A percentile compares a stretch with the other conserved stretches of the same genome.
These are phyloP conservation scores for Acridotheres tristis DNA, from an alignment of 2,797 vertebrate genomes.

Conservation along the genomic window DNA sequence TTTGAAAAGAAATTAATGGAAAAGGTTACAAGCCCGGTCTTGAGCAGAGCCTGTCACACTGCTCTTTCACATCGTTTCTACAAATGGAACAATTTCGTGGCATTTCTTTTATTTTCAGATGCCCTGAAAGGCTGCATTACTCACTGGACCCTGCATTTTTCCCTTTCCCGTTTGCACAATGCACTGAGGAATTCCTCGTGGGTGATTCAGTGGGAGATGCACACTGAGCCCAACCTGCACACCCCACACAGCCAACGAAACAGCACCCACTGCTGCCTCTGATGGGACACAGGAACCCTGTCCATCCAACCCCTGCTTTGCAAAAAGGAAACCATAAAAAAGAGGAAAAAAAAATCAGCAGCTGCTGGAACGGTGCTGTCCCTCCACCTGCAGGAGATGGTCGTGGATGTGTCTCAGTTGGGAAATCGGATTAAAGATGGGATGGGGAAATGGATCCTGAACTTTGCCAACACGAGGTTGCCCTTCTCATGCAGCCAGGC, in stretches of 20 bases:
- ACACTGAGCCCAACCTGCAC: background rate
- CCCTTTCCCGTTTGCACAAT: background rate
- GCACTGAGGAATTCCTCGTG: slow-evolving; percentile 27
- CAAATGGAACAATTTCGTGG: slow-evolving; percentile 26
- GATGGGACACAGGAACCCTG: background rate
- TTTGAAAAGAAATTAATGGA: slow-evolving; percentile 63
- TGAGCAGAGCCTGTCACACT: background rate
- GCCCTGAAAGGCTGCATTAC: slow-evolving; percentile 39
- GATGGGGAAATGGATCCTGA: background rate
- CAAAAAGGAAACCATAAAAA: background rate
- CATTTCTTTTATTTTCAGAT: slow-evolving; percentile 57
- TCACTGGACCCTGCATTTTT: slow-evolving; percentile 37
- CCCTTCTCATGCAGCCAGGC: background rate
- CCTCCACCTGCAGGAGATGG: rapidly evolving
- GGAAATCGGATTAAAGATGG: background rate
- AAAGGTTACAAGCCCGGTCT: slow-evolving; percentile 55
- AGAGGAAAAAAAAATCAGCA: background rate
- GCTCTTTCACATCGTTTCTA: slow-evolving; percentile 38
- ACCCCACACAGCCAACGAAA: background rate
- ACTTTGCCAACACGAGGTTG: rapidly evolving
- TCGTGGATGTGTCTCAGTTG: rapidly evolving
- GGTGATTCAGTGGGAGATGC: background rate
- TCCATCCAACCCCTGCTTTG: background rate
- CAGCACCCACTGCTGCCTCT: rapidly evolving
- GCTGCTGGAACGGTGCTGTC: background rate